Percentiles rank a stretch among this genome's conserved stretches.
Conservation (phyloP, 2,888 invertebrate species). For the Drosophila stalkeri region DNA sequence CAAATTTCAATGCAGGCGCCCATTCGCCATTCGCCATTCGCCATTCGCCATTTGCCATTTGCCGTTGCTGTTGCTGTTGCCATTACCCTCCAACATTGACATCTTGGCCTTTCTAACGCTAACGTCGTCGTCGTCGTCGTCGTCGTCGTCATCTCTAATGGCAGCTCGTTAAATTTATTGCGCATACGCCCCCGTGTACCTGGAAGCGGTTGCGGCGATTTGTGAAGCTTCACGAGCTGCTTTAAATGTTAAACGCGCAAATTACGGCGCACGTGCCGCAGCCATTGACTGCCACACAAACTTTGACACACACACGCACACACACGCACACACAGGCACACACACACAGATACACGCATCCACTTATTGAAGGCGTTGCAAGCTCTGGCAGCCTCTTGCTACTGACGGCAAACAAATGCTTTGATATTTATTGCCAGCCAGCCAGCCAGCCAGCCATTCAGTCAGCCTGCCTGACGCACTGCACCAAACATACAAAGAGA, state of each 20-base stretch:
- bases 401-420: conserved; percentile 77
- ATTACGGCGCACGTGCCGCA: conserved; percentile 72
- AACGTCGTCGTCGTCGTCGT: background rate
- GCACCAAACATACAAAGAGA: background rate
- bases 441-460: conserved; percentile 44
- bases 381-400: conserved; percentile 54
- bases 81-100: conserved; percentile 12
- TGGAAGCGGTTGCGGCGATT: conserved; percentile 37
- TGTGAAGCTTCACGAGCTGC: conserved; percentile 65
- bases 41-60: background rate
- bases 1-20: conserved; percentile 45
- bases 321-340: background rate
- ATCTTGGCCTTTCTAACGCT: conserved; percentile 10
- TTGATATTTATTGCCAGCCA: conserved; percentile 74
- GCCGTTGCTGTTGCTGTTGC: background rate
- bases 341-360: conserved; percentile 5
- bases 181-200: conserved; percentile 74
- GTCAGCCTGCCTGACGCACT: conserved; percentile 34
- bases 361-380: conserved; percentile 23
- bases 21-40: conserved; percentile 2
- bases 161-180: conserved; percentile 79
- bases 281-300: conserved; percentile 52
- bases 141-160: conserved; percentile 70
- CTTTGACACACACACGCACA: conserved; percentile 26
- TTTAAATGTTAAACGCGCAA: conserved; percentile 80